Conservation (phyloP, 2,797 vertebrate species). For the Chelmon rostratus region DNA sequence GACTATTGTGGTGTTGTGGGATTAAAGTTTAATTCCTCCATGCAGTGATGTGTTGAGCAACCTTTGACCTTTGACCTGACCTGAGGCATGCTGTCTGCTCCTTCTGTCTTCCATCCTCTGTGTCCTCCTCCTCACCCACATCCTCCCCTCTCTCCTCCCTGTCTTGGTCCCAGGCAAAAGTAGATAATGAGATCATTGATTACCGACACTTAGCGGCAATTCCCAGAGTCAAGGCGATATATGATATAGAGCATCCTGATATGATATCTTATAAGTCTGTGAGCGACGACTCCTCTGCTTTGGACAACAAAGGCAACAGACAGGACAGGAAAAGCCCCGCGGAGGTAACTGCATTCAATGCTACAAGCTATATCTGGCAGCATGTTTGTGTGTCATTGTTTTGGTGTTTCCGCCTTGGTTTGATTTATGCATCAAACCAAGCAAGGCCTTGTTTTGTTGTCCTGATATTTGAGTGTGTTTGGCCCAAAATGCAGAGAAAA, state of each 20-base stretch:
- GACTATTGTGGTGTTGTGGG: slow-evolving; percentile 43
- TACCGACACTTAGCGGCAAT: slow-evolving; percentile 97
- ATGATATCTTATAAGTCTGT: slow-evolving; percentile 94
- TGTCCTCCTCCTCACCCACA: slow-evolving; percentile 17
- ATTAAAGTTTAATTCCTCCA: slow-evolving; percentile 66
- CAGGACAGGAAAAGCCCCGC: slow-evolving; percentile 87
- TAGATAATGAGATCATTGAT: slow-evolving; percentile 97
- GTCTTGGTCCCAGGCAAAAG: slow-evolving; percentile 90
- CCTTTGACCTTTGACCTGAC: slow-evolving; percentile 62
- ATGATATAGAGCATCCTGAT: slow-evolving; percentile 96
- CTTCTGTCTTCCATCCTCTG: slow-evolving; percentile 41
- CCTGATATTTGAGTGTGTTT: slow-evolving; percentile 18
- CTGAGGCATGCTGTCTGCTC: slow-evolving; percentile 42
- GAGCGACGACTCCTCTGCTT: slow-evolving; percentile 85
- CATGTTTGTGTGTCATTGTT: slow-evolving; percentile 53
- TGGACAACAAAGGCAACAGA: slow-evolving; percentile 84
- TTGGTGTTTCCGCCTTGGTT: slow-evolving; percentile 47
- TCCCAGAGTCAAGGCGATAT: slow-evolving; percentile 98
- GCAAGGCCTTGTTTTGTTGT: slow-evolving; percentile 28
- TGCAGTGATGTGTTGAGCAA: slow-evolving; percentile 49
- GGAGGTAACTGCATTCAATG: slow-evolving; percentile 70
- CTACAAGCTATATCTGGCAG: slow-evolving; percentile 19
- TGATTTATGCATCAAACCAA: slow-evolving; percentile 49
- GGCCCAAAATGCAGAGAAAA: background rate
- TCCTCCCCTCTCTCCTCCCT: slow-evolving; percentile 23